Evolutionary conservation across 2,113 vertebrate species (phyloP), one percentile per base, ranked within the genome.

Genomic region (Aegotheles bennettii): DNA sequence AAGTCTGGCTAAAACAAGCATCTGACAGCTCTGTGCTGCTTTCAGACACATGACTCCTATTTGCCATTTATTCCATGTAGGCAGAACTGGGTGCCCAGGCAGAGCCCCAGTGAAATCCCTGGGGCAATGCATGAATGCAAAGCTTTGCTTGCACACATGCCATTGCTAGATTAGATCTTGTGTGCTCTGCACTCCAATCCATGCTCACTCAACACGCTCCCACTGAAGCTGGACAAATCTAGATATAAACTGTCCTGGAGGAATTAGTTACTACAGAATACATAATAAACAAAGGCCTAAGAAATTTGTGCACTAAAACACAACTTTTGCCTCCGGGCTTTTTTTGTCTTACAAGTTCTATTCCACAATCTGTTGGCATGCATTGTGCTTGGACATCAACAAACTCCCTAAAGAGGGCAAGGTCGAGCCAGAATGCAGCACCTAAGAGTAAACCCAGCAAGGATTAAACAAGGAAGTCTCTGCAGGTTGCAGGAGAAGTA

Each of bases 1-100:
- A 92, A 92, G 76, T 53, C 92, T 93, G 88, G 88, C 92, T 95
- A 78, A 89, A 96, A 92, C 79, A 88, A 92, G 92, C 80, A 89
- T 94, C 83, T 93, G 83, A 93, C 79, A 92, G 76, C 77, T 91
- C 89, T 48, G 47, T 43, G 73, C 73, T 78, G 90, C 83, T 86
- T 77, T 89, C 86, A 90, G 85, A 93, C 80, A 89, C 60, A 70
- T 38, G 56, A 90, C 85, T 93, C 76, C 60, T 80, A 71, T 90
- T 92, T 93, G 88, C 79, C 85, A 29, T 63, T 77, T 53, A 88
- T 94, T 87, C 86, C 89, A 33, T 60, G 48, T 51, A 78, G 87
- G 81, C 85, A 90, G 88, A 64, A 78, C 9, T 19, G 83, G 86
- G 93, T 96, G 79, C 87, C 92, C 79, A 87, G 74, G 83, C 90